Conservation (phyloP, 2,797 vertebrate species). For the Ctenosaura bakeri region DNA sequence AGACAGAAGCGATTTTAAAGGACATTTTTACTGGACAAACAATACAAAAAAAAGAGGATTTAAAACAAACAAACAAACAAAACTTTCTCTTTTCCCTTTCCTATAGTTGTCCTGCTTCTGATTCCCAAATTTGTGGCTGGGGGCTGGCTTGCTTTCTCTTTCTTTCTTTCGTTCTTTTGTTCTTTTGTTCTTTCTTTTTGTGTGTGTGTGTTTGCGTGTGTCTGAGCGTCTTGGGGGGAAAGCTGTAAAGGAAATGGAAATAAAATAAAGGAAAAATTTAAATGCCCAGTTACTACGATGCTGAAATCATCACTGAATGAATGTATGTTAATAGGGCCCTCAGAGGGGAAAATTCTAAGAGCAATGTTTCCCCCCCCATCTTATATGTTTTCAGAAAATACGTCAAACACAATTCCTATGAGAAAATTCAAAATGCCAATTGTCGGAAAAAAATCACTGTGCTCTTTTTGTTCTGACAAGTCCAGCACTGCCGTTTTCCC, state of each 20-base stretch:
- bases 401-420: neutral
- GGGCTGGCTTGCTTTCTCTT: no score
- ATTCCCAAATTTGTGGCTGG: neutral
- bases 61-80: no score
- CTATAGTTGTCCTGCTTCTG: neutral
- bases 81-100: neutral
- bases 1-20: neutral
- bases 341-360: neutral
- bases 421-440: neutral
- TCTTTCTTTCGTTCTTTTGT: no score
- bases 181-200: no score
- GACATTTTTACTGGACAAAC: neutral
- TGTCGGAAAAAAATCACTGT: neutral
- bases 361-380: neutral
- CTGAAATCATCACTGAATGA: conserved; percentile 2
- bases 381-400: conserved; percentile 6
- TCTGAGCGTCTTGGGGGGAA: neutral
- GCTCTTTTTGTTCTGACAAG: neutral
- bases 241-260: neutral
- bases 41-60: neutral
- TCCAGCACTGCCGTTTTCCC: neutral
- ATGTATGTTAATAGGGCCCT: neutral
- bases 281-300: neutral
- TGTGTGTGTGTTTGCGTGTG: no score
- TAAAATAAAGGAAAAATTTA: conserved; percentile 3